Evolutionary conservation across 2,797 vertebrate species (phyloP).

Genomic region (Hydrocynus forskahlii): DNA sequence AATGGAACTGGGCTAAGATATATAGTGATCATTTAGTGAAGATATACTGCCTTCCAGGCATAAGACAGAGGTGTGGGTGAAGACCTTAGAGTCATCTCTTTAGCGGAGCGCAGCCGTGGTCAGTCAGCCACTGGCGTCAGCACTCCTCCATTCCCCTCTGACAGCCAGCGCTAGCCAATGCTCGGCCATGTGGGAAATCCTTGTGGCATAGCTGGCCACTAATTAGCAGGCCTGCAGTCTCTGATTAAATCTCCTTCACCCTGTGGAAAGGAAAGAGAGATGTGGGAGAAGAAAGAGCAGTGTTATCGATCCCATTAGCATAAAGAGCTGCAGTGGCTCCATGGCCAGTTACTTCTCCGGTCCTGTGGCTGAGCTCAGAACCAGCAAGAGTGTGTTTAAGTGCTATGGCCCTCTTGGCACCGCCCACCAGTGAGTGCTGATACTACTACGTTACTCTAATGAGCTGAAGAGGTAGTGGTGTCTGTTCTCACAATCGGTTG

Average conservation of each 20-base stretch:
- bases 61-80: slow-evolving; percentile 1
- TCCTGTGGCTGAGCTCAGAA: background rate
- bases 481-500: background rate
- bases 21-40: background rate
- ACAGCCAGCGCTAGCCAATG: slow-evolving; percentile 31
- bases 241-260: slow-evolving; percentile 43
- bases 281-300: slow-evolving; percentile 22
- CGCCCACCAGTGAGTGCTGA: background rate
- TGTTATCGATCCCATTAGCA: slow-evolving; percentile 57
- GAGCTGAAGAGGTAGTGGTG: background rate
- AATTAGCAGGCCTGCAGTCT: slow-evolving; percentile 49
- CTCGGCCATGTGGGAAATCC: slow-evolving; percentile 49
- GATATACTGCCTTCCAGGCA: background rate
- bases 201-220: slow-evolving; percentile 42
- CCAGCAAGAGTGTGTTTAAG: slow-evolving; percentile 6
- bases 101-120: background rate
- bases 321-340: slow-evolving; percentile 42
- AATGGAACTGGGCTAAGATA: background rate
- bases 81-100: slow-evolving; percentile 13
- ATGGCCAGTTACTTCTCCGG: slow-evolving; percentile 22
- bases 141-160: slow-evolving; percentile 26
- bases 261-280: slow-evolving; percentile 39
- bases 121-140: slow-evolving; percentile 22
- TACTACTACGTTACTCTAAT: background rate
- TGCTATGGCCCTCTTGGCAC: background rate